These are phyloP conservation scores for Microtus oregoni DNA, from an alignment of 2,113 vertebrate species.

Conservation along the genomic window DNA sequence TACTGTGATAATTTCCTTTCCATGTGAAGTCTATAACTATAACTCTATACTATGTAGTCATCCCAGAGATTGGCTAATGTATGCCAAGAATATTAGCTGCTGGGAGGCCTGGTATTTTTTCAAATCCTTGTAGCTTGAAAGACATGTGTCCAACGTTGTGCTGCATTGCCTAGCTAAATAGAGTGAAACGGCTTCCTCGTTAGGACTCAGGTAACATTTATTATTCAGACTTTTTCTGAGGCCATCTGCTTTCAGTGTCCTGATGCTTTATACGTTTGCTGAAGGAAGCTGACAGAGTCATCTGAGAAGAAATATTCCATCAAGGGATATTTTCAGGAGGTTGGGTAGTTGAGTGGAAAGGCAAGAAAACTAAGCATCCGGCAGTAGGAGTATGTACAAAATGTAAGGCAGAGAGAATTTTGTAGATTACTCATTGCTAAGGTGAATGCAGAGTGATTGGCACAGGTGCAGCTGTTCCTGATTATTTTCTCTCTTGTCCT, in stretches of 20 bases:
- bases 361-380: neutral
- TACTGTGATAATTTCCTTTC: neutral
- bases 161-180: conserved; percentile 62
- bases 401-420: neutral
- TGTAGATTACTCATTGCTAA: neutral
- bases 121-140: conserved; percentile 53
- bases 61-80: neutral
- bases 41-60: neutral
- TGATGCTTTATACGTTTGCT: neutral
- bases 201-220: conserved; percentile 63
- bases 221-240: conserved; percentile 51
- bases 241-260: conserved; percentile 49
- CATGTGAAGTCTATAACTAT: neutral
- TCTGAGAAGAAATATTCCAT: conserved; percentile 48
- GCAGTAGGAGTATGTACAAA: neutral
- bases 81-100: neutral
- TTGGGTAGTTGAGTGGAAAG: neutral
- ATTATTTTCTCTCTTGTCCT: neutral
- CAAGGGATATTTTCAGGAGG: neutral
- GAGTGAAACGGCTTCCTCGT: conserved; percentile 46
- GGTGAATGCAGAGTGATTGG: neutral
- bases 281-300: conserved; percentile 43
- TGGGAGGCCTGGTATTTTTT: conserved; percentile 23
- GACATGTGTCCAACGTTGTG: conserved; percentile 27
- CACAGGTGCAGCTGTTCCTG: neutral